Conservation (phyloP, 1,140 invertebrate species). For the Drosophila sp. region DNA sequence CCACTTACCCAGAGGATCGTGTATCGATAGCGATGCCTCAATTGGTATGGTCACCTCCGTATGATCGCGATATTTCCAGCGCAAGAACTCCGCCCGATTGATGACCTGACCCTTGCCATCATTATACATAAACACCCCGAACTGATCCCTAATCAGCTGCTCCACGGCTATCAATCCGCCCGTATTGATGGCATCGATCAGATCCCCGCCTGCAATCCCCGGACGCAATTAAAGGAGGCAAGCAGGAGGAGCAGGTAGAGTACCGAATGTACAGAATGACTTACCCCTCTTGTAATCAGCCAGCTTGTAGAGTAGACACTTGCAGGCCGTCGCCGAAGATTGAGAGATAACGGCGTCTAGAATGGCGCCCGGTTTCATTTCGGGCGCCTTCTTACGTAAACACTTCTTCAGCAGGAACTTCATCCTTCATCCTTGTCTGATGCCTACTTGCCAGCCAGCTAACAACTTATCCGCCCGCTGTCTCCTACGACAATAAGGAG, state of each 20-base stretch:
- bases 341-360: conserved; percentile 94
- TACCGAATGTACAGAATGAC: background rate
- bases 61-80: conserved; percentile 96
- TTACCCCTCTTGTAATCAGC: conserved; percentile 95
- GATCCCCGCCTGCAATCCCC: conserved; percentile 89
- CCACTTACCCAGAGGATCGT: conserved; percentile 94
- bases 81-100: conserved; percentile 94
- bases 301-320: conserved; percentile 93
- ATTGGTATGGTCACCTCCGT: conserved; percentile 93
- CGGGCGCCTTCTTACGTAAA: conserved; percentile 79
- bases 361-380: conserved; percentile 86
- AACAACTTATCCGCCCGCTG: background rate
- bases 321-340: conserved; percentile 92
- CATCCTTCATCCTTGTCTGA: too few relatives aligned
- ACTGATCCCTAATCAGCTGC: conserved; percentile 94
- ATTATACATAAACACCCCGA: conserved; percentile 95
- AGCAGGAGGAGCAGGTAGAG: background rate
- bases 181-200: conserved; percentile 93
- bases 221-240: background rate
- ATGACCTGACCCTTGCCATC: conserved; percentile 94
- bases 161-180: conserved; percentile 93
- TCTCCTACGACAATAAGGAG: background rate
- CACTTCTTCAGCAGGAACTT: conserved; percentile 82
- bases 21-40: conserved; percentile 91
- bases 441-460: background rate